Percentiles rank a stretch among this genome's conserved stretches.
Conservation (phyloP, 1,140 invertebrate genomes). For the Capitella teleta region DNA sequence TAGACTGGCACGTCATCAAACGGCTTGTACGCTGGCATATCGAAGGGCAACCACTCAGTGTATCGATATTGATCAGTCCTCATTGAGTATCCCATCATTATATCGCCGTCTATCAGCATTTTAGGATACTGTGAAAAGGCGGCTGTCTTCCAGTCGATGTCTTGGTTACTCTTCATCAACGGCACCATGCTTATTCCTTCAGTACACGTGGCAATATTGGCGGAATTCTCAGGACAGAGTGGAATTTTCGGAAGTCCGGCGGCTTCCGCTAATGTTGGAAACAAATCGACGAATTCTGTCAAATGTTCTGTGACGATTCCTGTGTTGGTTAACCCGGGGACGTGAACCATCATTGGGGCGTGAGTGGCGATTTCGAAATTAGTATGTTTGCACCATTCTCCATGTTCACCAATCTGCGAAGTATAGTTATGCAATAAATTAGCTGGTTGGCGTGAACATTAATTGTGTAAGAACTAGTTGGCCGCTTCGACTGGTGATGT, state of each 20-base stretch:
- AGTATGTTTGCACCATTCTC: slow-evolving; percentile 18
- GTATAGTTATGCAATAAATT: too few species aligned
- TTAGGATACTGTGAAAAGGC: slow-evolving; percentile 72
- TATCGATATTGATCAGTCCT: slow-evolving; percentile 58
- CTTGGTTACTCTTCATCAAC: slow-evolving; percentile 14
- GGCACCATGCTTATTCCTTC: slow-evolving; percentile 57
- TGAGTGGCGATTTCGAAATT: slow-evolving; percentile 20
- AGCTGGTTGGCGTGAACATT: too few species aligned
- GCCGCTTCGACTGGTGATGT: too few species aligned
- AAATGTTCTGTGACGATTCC: slow-evolving; percentile 23
- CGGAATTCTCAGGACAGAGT: slow-evolving; percentile 45
- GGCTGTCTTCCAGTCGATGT: slow-evolving; percentile 17
- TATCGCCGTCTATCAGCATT: slow-evolving; percentile 57
- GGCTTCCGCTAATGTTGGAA: slow-evolving; percentile 68
- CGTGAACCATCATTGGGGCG: slow-evolving; percentile 17
- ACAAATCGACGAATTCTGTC: slow-evolving; percentile 71
- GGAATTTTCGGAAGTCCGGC: slow-evolving; percentile 48
- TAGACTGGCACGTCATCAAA: neutral
- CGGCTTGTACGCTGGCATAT: too few species aligned
- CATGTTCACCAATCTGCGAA: slow-evolving; percentile 19
- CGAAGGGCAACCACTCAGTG: slow-evolving; percentile 57
- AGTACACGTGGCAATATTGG: slow-evolving; percentile 48
- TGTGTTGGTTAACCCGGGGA: neutral
- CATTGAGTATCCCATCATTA: slow-evolving; percentile 66
- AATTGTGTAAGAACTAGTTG: too few species aligned